Evolutionary conservation across 92 coral and sea anemone species (phyloP).

Genomic region (Epizoanthus stellaris): DNA sequence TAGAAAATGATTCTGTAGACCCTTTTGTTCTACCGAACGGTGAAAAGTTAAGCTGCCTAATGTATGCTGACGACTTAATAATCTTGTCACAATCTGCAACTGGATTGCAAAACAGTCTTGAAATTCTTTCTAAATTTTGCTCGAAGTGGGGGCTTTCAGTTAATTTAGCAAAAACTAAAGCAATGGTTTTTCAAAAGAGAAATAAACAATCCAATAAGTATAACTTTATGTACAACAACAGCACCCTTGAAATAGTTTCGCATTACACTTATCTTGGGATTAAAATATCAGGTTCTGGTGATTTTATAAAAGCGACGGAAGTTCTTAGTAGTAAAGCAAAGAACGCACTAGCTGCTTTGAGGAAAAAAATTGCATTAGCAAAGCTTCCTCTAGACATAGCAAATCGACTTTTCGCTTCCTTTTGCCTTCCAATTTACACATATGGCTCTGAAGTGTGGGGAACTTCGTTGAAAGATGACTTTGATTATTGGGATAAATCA

Average conservation of each 20-base stretch:
- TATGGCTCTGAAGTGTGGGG: slow-evolving; percentile 51
- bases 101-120: slow-evolving; percentile 9
- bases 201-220: neutral
- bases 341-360: no score
- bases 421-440: slow-evolving; percentile 36
- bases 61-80: slow-evolving; percentile 27
- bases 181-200: no score
- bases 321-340: no score
- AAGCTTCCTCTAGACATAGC: no score
- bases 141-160: no score
- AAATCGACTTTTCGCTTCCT: neutral
- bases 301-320: no score
- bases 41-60: neutral
- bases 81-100: slow-evolving; percentile 5
- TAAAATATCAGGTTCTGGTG: no score
- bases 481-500: slow-evolving; percentile 45
- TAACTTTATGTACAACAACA: neutral
- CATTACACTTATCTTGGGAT: no score
- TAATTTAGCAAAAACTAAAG: no score
- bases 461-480: slow-evolving; percentile 8
- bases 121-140: neutral
- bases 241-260: neutral
- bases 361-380: no score
- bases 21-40: slow-evolving; percentile 19
- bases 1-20: neutral